phyloP scores from a whole-genome alignment of 2,797 vertebrate species.

The Lateolabrax maculatus region DNA sequence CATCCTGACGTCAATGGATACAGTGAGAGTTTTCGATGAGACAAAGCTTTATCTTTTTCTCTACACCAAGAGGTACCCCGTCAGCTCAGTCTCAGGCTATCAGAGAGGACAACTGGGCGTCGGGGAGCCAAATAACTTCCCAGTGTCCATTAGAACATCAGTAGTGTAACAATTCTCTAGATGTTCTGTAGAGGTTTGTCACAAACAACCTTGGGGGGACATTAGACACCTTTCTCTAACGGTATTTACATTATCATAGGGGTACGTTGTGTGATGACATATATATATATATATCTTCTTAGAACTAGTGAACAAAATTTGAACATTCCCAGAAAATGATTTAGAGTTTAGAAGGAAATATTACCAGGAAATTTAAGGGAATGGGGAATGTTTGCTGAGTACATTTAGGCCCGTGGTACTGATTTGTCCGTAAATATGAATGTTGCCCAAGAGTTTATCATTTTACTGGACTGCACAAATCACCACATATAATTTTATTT shows the following conservation, averaged over 20 bases:
- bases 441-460: not conserved
- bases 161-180: not conserved
- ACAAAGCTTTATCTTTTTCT: conserved; percentile 2
- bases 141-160: not conserved
- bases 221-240: not conserved
- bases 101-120: not conserved
- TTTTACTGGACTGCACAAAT: not conserved
- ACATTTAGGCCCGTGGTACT: not conserved
- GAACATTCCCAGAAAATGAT: not conserved
- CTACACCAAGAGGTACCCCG: not conserved
- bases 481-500: not conserved
- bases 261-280: not conserved
- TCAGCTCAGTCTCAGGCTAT: conserved; percentile 1
- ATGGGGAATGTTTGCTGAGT: not conserved
- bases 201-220: not conserved
- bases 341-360: not conserved
- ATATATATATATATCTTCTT: too few relatives aligned
- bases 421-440: not conserved
- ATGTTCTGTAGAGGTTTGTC: not conserved
- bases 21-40: conserved; percentile 1
- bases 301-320: not conserved
- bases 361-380: not conserved
- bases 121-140: not conserved
- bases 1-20: conserved; percentile 28
- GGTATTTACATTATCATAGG: not conserved